Conservation (phyloP, 2,797 vertebrate genomes). For the Telmatherina bonti region DNA sequence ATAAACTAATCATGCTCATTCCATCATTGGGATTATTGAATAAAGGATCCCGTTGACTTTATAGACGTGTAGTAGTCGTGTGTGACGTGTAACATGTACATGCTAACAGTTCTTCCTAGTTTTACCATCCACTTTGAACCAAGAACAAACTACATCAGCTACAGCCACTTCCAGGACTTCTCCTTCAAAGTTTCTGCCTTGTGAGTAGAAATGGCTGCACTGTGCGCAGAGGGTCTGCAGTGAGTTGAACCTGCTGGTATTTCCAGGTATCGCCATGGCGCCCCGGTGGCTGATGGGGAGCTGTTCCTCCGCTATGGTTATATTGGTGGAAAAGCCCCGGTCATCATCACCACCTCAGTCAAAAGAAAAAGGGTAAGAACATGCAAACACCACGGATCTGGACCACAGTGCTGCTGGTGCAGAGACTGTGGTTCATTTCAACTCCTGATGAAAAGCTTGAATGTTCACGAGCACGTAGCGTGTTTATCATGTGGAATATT, state of each 20-base stretch:
- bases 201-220: conserved; percentile 66
- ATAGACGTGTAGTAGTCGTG: neutral
- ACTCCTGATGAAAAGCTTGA: too few relatives aligned
- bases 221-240: neutral
- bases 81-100: neutral
- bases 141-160: conserved; percentile 84
- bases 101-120: conserved; percentile 88
- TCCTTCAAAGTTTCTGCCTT: conserved; percentile 86
- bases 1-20: too few relatives aligned
- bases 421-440: too few relatives aligned
- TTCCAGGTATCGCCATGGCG: conserved; percentile 88
- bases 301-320: conserved; percentile 89
- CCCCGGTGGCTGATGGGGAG: conserved; percentile 78
- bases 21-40: too few relatives aligned
- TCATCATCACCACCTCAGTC: conserved; percentile 85
- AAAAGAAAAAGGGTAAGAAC: conserved; percentile 74
- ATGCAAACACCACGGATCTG: neutral
- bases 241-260: neutral
- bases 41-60: too few relatives aligned
- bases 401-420: too few relatives aligned
- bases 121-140: conserved; percentile 88
- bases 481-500: too few relatives aligned
- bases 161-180: conserved; percentile 84
- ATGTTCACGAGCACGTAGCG: too few relatives aligned
- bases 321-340: conserved; percentile 72